Percentiles rank a stretch among this genome's conserved stretches.
Conservation (phyloP, 2,888 invertebrate species). For the Drosophila phalerata region DNA sequence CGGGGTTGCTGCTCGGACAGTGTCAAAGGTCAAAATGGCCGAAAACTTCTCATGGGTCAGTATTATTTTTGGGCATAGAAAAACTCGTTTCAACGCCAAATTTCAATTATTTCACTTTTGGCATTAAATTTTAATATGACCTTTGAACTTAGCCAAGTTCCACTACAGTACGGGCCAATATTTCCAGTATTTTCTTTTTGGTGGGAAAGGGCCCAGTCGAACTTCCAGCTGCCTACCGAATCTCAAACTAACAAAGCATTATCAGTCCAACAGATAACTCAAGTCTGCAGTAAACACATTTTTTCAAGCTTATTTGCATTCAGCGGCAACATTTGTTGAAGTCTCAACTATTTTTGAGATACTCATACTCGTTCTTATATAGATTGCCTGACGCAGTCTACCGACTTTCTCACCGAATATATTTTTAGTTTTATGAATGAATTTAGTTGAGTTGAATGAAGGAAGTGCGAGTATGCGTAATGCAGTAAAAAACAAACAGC, state of each 20-base stretch:
- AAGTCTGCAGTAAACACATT: conserved; percentile 53
- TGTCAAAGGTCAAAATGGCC: conserved; percentile 78
- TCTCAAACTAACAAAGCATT: conserved; percentile 37
- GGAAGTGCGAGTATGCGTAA: conserved; percentile 83
- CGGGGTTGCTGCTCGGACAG: conserved; percentile 65
- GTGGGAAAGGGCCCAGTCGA: conserved; percentile 50
- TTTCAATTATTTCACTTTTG: conserved; percentile 53
- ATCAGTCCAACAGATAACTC: conserved; percentile 49
- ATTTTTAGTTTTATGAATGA: conserved; percentile 78
- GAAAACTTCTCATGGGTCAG: conserved; percentile 81
- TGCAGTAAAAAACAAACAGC: conserved; percentile 78
- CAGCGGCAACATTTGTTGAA: conserved; percentile 71
- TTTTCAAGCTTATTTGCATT: conserved; percentile 64
- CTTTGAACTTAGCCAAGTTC: conserved; percentile 71
- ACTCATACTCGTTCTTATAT: conserved; percentile 20
- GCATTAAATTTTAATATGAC: conserved; percentile 64
- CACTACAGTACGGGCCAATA: conserved; percentile 56
- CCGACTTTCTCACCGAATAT: conserved; percentile 59
- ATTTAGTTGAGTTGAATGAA: conserved; percentile 50
- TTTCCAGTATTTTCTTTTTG: conserved; percentile 36
- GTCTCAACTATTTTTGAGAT: conserved; percentile 55
- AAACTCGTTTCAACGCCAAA: conserved; percentile 69
- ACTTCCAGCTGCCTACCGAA: conserved; percentile 55
- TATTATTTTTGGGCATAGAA: conserved; percentile 46
- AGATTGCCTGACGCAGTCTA: conserved; percentile 34